Conservation (phyloP, 2,797 vertebrate genomes). For the Meda fulgida region DNA sequence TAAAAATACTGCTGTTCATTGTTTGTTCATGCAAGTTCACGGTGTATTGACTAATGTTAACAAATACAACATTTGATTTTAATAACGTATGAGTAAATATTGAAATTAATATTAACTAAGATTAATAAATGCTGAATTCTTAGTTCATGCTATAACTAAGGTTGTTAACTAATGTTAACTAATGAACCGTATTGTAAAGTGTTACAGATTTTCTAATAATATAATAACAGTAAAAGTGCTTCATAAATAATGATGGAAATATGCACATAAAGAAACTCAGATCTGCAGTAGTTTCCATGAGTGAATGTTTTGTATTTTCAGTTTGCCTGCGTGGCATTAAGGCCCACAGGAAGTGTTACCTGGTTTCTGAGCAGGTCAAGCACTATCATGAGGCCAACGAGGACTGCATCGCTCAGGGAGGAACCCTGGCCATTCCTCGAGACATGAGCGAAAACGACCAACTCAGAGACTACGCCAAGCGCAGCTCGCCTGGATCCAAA, state of each 20-base stretch:
- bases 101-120: no score
- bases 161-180: no score
- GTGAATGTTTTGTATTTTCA: constrained; percentile 70
- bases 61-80: no score
- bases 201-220: neutral
- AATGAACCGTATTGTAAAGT: no score
- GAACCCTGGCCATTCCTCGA: constrained; percentile 89
- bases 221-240: neutral
- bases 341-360: constrained; percentile 91
- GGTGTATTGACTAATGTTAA: no score
- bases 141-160: no score
- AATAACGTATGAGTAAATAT: no score
- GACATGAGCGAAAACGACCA: constrained; percentile 83
- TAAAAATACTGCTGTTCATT: no score
- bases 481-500: constrained; percentile 77
- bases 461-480: constrained; percentile 88
- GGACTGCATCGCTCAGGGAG: constrained; percentile 95
- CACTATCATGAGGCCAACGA: constrained; percentile 95
- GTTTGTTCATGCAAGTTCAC: no score
- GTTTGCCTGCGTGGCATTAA: constrained; percentile 96
- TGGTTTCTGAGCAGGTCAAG: constrained; percentile 85
- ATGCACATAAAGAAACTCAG: neutral
- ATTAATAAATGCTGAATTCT: no score
- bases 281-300: neutral
- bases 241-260: neutral